Evolutionary conservation across 2,113 vertebrate genomes (phyloP).

Genomic region (Recurvirostra avosetta): DNA sequence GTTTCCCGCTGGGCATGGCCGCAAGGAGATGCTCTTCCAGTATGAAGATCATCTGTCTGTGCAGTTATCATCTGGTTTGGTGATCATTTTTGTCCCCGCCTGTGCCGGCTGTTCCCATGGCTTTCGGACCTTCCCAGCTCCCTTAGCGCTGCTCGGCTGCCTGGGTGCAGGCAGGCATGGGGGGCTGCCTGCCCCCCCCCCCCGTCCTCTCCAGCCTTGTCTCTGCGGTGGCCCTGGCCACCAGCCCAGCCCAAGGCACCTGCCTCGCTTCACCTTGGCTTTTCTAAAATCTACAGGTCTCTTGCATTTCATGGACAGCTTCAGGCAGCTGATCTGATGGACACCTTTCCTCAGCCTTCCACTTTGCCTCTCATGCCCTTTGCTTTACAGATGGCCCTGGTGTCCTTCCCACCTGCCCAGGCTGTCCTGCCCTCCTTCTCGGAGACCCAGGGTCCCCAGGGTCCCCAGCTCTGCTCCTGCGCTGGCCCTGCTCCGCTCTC

Average conservation of each 20-base stretch:
- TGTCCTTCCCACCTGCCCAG: not conserved
- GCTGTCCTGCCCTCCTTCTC: rapidly evolving
- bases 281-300: not conserved
- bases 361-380: not conserved
- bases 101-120: not conserved
- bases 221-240: not conserved
- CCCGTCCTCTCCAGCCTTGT: not conserved
- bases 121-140: not conserved
- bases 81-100: not conserved
- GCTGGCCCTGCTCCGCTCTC: rapidly evolving
- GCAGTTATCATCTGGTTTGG: not conserved
- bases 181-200: not conserved
- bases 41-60: not conserved
- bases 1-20: rapidly evolving
- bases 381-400: not conserved
- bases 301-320: not conserved
- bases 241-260: not conserved
- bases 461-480: not conserved
- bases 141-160: not conserved
- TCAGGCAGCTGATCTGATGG: not conserved
- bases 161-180: not conserved
- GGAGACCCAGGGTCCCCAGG: rapidly evolving
- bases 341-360: rapidly evolving
- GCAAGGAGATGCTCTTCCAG: not conserved
- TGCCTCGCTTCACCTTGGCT: not conserved